These are phyloP conservation scores for Pemphigus obesinymphae DNA, from an alignment of 1,140 invertebrate genomes.

Conservation along the genomic window DNA sequence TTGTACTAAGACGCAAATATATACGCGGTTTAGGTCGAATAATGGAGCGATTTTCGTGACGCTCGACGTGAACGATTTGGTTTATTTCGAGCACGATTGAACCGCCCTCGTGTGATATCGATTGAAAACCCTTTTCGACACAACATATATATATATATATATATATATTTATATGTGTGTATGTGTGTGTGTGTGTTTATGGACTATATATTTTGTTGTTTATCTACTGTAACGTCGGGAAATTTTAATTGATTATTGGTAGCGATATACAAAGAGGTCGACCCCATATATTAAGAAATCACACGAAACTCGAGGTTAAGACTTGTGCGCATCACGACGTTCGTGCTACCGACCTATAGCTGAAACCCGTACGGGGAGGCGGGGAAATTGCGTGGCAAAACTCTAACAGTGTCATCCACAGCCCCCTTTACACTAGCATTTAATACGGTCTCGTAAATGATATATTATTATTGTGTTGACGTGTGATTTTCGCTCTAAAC, in stretches of 20 bases:
- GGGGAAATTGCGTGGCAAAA: background rate
- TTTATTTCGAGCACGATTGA: background rate
- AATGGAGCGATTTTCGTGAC: background rate
- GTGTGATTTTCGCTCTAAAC: too few relatives aligned
- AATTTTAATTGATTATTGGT: slow-evolving; percentile 8
- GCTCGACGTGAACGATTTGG: background rate
- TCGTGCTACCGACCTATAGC: slow-evolving; percentile 19
- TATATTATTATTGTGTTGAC: too few relatives aligned
- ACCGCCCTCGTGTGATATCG: background rate
- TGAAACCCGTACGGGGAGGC: background rate
- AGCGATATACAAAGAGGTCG: background rate
- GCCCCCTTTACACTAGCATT: too few relatives aligned
- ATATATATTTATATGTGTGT: too few relatives aligned
- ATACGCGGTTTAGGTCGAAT: background rate
- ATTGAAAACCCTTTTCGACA: too few relatives aligned
- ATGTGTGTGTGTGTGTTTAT: background rate
- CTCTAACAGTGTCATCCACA: slow-evolving; percentile 3
- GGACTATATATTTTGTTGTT: too few relatives aligned
- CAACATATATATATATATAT: too few relatives aligned
- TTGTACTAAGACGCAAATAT: too few relatives aligned
- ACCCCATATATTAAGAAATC: background rate
- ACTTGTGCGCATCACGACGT: slow-evolving; percentile 7
- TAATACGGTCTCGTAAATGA: too few relatives aligned
- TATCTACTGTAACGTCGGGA: background rate
- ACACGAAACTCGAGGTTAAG: background rate